Conservation (phyloP, 2,113 vertebrate genomes). For the Malurus elegans region DNA sequence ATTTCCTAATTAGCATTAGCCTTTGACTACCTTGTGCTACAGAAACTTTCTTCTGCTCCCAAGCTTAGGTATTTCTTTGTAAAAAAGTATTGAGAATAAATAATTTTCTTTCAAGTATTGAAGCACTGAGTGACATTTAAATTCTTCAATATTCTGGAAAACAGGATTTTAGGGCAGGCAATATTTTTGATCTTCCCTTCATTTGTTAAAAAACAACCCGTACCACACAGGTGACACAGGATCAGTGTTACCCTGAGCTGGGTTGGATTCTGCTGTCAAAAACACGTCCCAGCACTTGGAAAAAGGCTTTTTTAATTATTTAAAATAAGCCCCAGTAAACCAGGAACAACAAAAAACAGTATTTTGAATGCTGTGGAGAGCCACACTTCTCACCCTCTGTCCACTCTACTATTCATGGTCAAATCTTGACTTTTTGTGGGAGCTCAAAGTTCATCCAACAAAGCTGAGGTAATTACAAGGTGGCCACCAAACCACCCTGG, state of each 20-base stretch:
- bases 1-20: constrained; percentile 23
- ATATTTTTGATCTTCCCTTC: constrained; percentile 57
- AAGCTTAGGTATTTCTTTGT: background rate
- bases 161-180: constrained; percentile 41
- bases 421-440: background rate
- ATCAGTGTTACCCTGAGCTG: background rate
- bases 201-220: constrained; percentile 22
- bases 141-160: constrained; percentile 40
- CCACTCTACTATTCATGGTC: background rate
- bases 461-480: background rate
- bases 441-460: background rate
- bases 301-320: background rate
- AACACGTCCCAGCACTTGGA: background rate
- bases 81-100: constrained; percentile 28
- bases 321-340: background rate
- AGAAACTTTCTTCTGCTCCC: background rate
- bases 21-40: background rate
- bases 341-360: background rate
- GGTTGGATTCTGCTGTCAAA: background rate
- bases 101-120: constrained; percentile 54
- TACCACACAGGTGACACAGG: background rate
- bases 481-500: background rate
- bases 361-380: background rate
- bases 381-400: background rate
- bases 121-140: constrained; percentile 34